Percentiles rank a stretch among this genome's conserved stretches.
Conservation (phyloP, 2,797 vertebrate genomes). For the Poeciliopsis infans region DNA sequence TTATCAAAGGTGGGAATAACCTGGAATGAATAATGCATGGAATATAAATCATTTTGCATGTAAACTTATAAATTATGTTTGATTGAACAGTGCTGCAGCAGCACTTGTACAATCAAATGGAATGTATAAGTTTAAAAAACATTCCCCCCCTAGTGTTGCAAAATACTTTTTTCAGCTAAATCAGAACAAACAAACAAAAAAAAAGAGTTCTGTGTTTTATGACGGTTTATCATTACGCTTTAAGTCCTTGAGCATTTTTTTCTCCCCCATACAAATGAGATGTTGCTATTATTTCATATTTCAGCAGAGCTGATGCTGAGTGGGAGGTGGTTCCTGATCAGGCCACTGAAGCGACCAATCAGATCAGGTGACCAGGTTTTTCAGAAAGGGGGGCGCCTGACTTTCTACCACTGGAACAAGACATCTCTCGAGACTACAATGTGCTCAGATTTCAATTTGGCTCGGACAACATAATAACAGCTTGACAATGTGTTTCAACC, state of each 20-base stretch:
- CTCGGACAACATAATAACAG: neutral
- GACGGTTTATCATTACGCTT: neutral
- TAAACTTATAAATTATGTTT: too few relatives aligned
- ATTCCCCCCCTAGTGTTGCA: neutral
- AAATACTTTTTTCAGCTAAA: neutral
- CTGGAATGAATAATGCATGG: neutral
- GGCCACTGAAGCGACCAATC: conserved; percentile 26
- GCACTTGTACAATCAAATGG: neutral
- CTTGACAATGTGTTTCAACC: neutral
- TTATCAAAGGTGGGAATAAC: neutral
- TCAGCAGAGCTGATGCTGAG: neutral
- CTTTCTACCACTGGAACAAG: neutral
- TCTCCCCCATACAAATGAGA: neutral
- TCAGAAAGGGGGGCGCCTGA: neutral
- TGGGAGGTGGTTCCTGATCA: conserved; percentile 19
- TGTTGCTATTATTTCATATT: neutral
- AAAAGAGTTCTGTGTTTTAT: neutral
- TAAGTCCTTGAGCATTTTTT: neutral
- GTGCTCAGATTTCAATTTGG: neutral
- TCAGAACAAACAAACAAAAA: neutral
- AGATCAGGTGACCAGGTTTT: conserved; percentile 4
- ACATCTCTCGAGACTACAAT: neutral
- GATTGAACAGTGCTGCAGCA: neutral
- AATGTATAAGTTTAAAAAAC: neutral
- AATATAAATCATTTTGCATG: neutral